A percentile compares a stretch with the other conserved stretches of the same genome.
These are phyloP conservation scores for Archivesica marissinica DNA, from an alignment of 1,140 invertebrate genomes.

Conservation along the genomic window DNA sequence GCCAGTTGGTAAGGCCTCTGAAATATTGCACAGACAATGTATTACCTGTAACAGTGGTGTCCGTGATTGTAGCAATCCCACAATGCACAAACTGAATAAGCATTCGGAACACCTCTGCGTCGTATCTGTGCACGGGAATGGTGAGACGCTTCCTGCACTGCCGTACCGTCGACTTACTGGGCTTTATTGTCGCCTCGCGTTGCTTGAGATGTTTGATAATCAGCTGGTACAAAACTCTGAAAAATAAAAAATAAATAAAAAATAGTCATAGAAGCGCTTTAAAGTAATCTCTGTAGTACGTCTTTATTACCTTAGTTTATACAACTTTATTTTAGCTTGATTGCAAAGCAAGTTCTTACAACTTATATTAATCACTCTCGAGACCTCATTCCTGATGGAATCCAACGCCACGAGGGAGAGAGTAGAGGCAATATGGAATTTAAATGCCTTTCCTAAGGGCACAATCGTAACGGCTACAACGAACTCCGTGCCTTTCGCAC, in stretches of 20 bases:
- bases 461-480: too few species aligned
- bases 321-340: too few species aligned
- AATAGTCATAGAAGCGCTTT: background rate
- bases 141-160: background rate
- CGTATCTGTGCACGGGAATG: constrained; percentile 54
- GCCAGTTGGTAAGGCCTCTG: too few species aligned
- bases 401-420: too few species aligned
- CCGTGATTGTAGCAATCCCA: constrained; percentile 45
- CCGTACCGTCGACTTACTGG: background rate
- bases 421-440: too few species aligned
- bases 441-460: too few species aligned
- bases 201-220: constrained; percentile 43
- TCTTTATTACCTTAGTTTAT: background rate
- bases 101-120: constrained; percentile 58
- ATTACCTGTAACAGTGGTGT: constrained; percentile 34
- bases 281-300: background rate
- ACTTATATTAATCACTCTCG: too few species aligned
- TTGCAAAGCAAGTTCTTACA: too few species aligned
- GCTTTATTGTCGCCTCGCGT: background rate
- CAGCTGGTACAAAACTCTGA: constrained; percentile 51
- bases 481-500: too few species aligned
- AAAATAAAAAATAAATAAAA: background rate
- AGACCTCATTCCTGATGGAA: too few species aligned
- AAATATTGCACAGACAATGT: too few species aligned
- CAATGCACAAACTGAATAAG: constrained; percentile 58